These are phyloP conservation scores for Caracal caracal DNA, from an alignment of 2,113 vertebrate genomes.

Conservation along the genomic window DNA sequence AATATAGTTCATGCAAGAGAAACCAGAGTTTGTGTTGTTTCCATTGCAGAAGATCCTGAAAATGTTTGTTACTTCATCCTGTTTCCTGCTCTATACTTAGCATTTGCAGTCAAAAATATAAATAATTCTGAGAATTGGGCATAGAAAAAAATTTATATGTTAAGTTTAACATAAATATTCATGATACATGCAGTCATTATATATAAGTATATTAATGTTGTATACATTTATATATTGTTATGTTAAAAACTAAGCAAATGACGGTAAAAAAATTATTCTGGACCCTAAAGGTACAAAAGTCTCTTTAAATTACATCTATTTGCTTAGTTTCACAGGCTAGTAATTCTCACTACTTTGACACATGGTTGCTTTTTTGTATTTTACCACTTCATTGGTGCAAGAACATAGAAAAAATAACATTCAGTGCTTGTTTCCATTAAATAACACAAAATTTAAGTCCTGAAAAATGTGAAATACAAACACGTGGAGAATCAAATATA, in stretches of 20 bases:
- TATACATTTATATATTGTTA: not conserved
- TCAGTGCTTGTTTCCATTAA: not conserved
- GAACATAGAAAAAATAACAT: not conserved
- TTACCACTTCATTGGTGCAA: not conserved
- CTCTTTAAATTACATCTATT: not conserved
- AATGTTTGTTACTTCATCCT: not conserved
- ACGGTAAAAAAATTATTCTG: conserved; percentile 57
- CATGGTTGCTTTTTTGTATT: not conserved
- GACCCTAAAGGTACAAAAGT: not conserved
- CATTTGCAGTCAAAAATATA: not conserved
- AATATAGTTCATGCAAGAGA: not conserved
- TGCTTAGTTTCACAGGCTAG: not conserved
- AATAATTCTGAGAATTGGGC: not conserved
- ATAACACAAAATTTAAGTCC: not conserved
- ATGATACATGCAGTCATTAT: not conserved
- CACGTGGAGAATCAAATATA: not conserved
- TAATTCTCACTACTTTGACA: conserved; percentile 14
- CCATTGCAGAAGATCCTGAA: not conserved
- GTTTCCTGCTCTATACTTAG: not conserved
- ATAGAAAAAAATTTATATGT: not conserved
- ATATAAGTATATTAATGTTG: not conserved
- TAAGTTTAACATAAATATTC: not conserved
- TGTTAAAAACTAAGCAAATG: not conserved
- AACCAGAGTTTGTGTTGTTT: not conserved
- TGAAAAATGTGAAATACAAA: not conserved